Conservation (phyloP, 2,113 vertebrate genomes). For the Ascaphus truei region DNA sequence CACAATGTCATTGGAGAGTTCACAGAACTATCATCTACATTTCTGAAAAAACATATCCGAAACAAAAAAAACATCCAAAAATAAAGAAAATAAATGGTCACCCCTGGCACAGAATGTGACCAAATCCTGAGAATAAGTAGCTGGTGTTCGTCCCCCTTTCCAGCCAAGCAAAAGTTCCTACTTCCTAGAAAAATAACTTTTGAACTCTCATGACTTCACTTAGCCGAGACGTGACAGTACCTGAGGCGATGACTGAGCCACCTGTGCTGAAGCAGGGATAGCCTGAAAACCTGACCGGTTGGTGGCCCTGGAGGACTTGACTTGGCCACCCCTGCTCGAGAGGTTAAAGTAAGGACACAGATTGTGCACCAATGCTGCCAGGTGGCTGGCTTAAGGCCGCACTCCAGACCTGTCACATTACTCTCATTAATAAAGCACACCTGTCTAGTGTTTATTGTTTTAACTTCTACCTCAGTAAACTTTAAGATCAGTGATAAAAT, state of each 20-base stretch:
- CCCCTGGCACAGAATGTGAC: too few species aligned
- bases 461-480: neutral
- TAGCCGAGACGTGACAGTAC: neutral
- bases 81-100: too few species aligned
- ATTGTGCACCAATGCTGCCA: neutral
- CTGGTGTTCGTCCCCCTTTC: neutral
- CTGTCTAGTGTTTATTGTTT: neutral
- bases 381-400: slow-evolving; percentile 10
- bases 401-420: slow-evolving; percentile 16
- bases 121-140: neutral
- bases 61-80: too few species aligned
- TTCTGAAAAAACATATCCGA: too few species aligned
- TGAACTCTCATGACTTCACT: neutral
- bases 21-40: too few species aligned
- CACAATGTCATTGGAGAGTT: too few species aligned
- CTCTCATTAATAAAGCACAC: neutral
- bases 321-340: neutral
- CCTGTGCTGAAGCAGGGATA: too few species aligned
- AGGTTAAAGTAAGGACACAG: slow-evolving; percentile 19
- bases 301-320: too few species aligned
- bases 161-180: neutral
- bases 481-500: neutral
- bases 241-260: slow-evolving; percentile 1
- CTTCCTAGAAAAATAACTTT: slow-evolving; percentile 16
- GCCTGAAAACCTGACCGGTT: too few species aligned